A percentile compares a stretch with the other conserved stretches of the same genome.
Evolutionary conservation across 2,113 vertebrate species (phyloP).

Genomic region (Scolopax mira): DNA sequence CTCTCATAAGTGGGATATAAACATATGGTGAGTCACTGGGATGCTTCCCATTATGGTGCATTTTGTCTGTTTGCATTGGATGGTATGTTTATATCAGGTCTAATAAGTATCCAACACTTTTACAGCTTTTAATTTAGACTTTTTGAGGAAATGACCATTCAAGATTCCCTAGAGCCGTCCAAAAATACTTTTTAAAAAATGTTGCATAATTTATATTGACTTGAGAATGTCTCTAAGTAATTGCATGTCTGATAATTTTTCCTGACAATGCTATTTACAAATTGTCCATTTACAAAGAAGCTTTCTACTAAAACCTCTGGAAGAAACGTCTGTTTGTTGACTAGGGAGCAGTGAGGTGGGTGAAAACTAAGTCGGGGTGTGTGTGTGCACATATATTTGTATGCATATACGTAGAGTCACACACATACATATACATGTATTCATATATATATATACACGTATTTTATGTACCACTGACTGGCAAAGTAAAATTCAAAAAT

Average conservation of each 20-base stretch:
- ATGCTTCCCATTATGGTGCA: not conserved
- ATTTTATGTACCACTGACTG: not conserved
- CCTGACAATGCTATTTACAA: not conserved
- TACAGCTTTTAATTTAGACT: not conserved
- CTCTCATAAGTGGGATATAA: not conserved
- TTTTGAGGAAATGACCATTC: not conserved
- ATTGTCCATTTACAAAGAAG: not conserved
- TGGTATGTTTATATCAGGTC: not conserved
- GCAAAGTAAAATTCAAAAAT: not conserved
- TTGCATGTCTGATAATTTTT: not conserved
- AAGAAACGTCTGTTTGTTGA: not conserved
- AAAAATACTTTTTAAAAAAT: not conserved
- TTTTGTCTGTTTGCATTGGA: not conserved
- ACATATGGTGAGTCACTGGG: not conserved
- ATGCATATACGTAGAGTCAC: not conserved
- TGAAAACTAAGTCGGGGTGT: not conserved
- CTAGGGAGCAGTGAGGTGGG: not conserved
- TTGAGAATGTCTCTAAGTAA: not conserved
- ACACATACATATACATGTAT: not conserved
- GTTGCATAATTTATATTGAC: not conserved
- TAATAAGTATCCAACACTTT: not conserved
- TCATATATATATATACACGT: fast-evolving
- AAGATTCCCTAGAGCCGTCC: not conserved
- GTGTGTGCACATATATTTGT: not conserved
- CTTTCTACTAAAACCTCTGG: not conserved